phyloP scores from a whole-genome alignment of 2,888 invertebrate genomes.

The Pomacea canaliculata region DNA sequence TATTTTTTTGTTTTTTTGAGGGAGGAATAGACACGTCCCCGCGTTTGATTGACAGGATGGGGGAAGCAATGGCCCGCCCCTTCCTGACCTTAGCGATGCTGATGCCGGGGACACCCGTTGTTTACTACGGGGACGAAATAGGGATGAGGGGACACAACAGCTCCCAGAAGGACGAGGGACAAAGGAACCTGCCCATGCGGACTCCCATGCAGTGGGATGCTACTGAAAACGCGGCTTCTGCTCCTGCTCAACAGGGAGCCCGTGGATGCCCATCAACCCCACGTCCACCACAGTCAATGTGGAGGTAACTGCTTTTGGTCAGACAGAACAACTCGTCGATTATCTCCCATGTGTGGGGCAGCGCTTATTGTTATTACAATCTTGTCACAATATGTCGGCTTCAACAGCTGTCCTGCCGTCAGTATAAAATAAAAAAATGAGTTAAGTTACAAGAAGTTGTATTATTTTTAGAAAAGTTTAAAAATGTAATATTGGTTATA shows the following conservation, averaged over 20 bases:
- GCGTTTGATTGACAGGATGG: constrained; percentile 45
- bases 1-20: constrained; percentile 29
- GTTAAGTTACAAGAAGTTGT: too few relatives aligned
- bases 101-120: constrained; percentile 87
- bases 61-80: constrained; percentile 65
- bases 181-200: constrained; percentile 44
- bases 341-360: too few relatives aligned
- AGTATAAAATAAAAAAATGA: too few relatives aligned
- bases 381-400: too few relatives aligned
- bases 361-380: too few relatives aligned
- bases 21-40: constrained; percentile 46
- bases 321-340: too few relatives aligned
- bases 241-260: constrained; percentile 30
- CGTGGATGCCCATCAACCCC: constrained; percentile 45
- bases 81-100: constrained; percentile 85
- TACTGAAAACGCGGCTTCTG: constrained; percentile 51
- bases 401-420: too few relatives aligned
- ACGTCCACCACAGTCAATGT: constrained; percentile 42
- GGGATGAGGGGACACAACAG: constrained; percentile 74
- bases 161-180: constrained; percentile 19
- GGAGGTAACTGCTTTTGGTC: constrained; percentile 36
- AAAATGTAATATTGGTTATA: too few relatives aligned
- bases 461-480: too few relatives aligned
- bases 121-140: constrained; percentile 91
- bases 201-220: constrained; percentile 64